A percentile compares a stretch with the other conserved stretches of the same genome.
Evolutionary conservation across 2,797 vertebrate genomes (phyloP).

Genomic region (Hyperoplus lanceolatus): DNA sequence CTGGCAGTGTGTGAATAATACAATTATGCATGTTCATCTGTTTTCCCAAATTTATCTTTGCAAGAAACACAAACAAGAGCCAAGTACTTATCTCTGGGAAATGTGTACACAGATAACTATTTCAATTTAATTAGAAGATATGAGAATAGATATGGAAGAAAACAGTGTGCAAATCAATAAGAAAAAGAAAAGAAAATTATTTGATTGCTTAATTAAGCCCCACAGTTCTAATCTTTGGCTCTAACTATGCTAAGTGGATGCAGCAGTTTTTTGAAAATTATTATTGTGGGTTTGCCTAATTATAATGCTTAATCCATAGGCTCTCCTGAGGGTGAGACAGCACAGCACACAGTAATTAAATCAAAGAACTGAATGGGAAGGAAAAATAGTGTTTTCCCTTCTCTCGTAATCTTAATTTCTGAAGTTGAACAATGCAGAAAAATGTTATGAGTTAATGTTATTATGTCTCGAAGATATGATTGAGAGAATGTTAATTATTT

Average conservation of each 20-base stretch:
- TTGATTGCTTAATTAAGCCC: slow-evolving; percentile 51
- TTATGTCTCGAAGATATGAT: slow-evolving; percentile 23
- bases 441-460: slow-evolving; percentile 15
- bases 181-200: slow-evolving; percentile 8
- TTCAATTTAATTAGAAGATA: slow-evolving; percentile 33
- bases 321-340: slow-evolving; percentile 55
- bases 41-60: slow-evolving; percentile 12
- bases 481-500: slow-evolving; percentile 43
- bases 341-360: slow-evolving; percentile 58
- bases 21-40: slow-evolving; percentile 21
- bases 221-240: slow-evolving; percentile 52
- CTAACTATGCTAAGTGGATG: slow-evolving; percentile 36
- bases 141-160: slow-evolving; percentile 26
- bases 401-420: slow-evolving; percentile 33
- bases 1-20: neutral
- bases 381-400: slow-evolving; percentile 42
- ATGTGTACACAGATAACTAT: slow-evolving; percentile 8
- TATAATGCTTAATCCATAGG: slow-evolving; percentile 64
- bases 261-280: slow-evolving; percentile 3
- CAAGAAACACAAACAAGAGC: slow-evolving; percentile 21
- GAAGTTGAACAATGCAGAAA: slow-evolving; percentile 28
- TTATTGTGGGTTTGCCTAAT: slow-evolving; percentile 55
- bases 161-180: slow-evolving; percentile 29
- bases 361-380: slow-evolving; percentile 50
- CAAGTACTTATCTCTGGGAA: slow-evolving; percentile 2